A percentile compares a stretch with the other conserved stretches of the same genome.
Evolutionary conservation across 2,797 vertebrate genomes (phyloP).

Genomic region (Lithobates sylvaticus): DNA sequence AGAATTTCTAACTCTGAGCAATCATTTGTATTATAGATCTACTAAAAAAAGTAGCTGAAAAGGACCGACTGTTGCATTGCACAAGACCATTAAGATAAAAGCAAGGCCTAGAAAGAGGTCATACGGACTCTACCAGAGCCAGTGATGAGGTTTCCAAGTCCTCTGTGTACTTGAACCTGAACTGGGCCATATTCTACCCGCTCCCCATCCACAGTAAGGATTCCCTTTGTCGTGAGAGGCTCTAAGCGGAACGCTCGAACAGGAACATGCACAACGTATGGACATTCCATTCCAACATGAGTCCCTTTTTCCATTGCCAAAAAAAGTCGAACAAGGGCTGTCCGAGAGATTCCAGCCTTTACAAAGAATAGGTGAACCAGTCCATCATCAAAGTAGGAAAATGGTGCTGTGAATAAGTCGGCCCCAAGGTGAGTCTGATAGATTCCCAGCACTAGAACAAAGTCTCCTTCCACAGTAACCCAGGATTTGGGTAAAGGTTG

Average conservation of each 20-base stretch:
- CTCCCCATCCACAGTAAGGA: conserved; percentile 92
- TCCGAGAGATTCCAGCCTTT: conserved; percentile 86
- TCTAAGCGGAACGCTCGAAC: conserved; percentile 90
- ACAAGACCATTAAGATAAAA: neutral
- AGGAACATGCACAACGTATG: conserved; percentile 82
- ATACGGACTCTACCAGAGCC: conserved; percentile 58
- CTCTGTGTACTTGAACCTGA: conserved; percentile 85
- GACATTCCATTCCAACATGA: conserved; percentile 83
- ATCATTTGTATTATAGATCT: neutral
- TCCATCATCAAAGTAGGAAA: conserved; percentile 86
- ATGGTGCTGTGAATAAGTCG: conserved; percentile 86
- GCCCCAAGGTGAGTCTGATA: conserved; percentile 89
- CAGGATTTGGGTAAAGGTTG: conserved; percentile 87
- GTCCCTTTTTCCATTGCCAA: conserved; percentile 89
- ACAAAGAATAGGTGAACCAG: conserved; percentile 90
- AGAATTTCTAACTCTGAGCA: neutral
- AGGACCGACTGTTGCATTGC: neutral
- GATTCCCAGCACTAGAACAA: conserved; percentile 88
- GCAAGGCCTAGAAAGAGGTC: conserved; percentile 26
- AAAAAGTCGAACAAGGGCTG: conserved; percentile 85
- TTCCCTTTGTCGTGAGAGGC: conserved; percentile 85
- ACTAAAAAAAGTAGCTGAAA: neutral
- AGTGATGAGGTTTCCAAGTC: conserved; percentile 66
- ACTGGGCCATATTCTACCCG: conserved; percentile 89
- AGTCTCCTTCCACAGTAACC: conserved; percentile 89